A percentile compares a stretch with the other conserved stretches of the same genome.
These are phyloP conservation scores for Rhodinocichla rosea DNA, from an alignment of 2,113 vertebrate genomes.

Conservation along the genomic window DNA sequence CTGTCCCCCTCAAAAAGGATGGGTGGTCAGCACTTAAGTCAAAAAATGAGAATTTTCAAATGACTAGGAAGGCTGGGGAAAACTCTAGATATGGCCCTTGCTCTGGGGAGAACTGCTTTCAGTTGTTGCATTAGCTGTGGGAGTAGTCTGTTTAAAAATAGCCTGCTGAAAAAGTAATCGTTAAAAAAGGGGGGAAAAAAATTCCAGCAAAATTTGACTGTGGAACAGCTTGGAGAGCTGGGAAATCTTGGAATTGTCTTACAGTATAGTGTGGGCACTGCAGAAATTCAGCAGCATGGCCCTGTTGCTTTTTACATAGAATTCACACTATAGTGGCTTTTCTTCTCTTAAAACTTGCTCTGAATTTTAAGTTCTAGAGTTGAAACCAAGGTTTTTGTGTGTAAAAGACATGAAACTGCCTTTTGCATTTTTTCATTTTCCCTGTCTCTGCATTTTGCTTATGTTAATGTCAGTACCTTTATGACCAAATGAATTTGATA, in stretches of 20 bases:
- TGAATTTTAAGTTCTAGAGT: neutral
- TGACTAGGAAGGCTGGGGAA: neutral
- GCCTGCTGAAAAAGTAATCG: constrained; percentile 10
- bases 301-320: neutral
- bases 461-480: neutral
- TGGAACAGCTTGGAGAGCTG: constrained; percentile 17
- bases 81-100: neutral
- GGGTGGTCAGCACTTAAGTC: accelerated
- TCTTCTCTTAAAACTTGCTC: neutral
- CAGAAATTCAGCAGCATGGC: neutral
- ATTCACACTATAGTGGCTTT: neutral
- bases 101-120: constrained; percentile 43
- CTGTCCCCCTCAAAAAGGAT: accelerated
- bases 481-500: neutral
- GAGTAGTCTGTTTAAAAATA: constrained; percentile 31
- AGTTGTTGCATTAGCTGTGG: constrained; percentile 18
- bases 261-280: neutral
- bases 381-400: neutral
- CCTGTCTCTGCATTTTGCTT: neutral
- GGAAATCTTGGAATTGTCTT: constrained; percentile 34
- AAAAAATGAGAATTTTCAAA: neutral
- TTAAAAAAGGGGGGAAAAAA: neutral
- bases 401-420: neutral
- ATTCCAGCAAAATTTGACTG: neutral
- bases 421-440: neutral